Evolutionary conservation across 2,113 vertebrate species (phyloP), one percentile per base, ranked within the genome.

Genomic region (Varanus salvator): DNA sequence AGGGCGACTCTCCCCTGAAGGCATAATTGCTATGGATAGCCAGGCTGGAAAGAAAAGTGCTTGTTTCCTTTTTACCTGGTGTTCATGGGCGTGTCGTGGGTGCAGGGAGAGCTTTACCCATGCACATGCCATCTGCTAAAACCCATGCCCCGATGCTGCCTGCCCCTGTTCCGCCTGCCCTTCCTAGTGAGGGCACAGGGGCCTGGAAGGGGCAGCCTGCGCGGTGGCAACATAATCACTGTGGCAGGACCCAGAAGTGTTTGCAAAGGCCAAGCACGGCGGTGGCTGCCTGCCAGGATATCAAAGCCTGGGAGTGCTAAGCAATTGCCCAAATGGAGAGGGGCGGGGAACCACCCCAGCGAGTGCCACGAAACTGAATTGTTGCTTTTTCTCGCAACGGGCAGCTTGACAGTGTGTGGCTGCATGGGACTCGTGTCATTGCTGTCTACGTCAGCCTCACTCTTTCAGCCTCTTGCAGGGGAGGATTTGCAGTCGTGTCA

Each of bases 321-420:
- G 48, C 8, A 83, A 38, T 31, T n/a, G 7, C 52, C 68, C 21
- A 76, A 77, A 31, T 74, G 0, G 6, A 83, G 81, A 66, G 44
- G n/a, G 21, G 8, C 15, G 25, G 2, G 12, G 60, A 66, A 29
- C 9, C 6, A 14, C 48, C 82, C 38, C 21, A 68, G 34, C 82
- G 27, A 12, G 3, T 29, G 48, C 15, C 48, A 64, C 69, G 25
- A 84, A 68, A 8, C 9, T 66, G 57, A 87, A 6, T 0, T 77
- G 66, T 60, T 84, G 12, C 0, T 44, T 8, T 74, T 54, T 31
- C 7, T 27, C 60, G 27, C 11, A 60, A 0, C 3, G 66, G 81
- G 74, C 0, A 0, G 34, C 57, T 52, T 0, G 2, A 1, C 3
- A 1, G 2, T 29, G 1, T 0, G 25, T 17, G 66, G 50, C 11